Evolutionary conservation across 2,113 vertebrate genomes (phyloP).

Genomic region (Phylloscopus whistleri): DNA sequence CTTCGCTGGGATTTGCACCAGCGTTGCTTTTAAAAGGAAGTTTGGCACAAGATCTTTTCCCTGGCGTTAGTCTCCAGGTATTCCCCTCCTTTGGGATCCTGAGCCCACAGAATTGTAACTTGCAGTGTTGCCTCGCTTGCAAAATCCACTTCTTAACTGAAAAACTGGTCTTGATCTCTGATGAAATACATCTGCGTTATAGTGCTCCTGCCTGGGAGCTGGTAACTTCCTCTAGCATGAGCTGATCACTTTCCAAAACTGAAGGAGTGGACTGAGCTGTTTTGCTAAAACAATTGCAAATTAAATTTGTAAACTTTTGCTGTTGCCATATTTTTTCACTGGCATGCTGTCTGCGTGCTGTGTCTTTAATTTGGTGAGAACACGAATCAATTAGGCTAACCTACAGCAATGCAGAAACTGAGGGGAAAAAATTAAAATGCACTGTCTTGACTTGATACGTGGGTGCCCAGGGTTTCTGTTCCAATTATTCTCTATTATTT

Average conservation of each 20-base stretch:
- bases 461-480: background rate
- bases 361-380: conserved; percentile 43
- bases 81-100: background rate
- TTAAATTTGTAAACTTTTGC: conserved; percentile 68
- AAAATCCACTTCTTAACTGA: conserved; percentile 41
- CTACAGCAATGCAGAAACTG: background rate
- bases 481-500: background rate
- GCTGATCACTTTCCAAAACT: conserved; percentile 69
- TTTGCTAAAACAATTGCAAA: conserved; percentile 73
- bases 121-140: background rate
- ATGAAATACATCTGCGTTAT: background rate
- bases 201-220: conserved; percentile 7
- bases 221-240: conserved; percentile 60
- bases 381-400: conserved; percentile 53
- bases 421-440: background rate
- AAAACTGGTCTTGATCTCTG: conserved; percentile 48
- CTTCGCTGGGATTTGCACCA: rapidly evolving
- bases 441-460: background rate
- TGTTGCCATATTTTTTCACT: conserved; percentile 68
- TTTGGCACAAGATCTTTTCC: background rate
- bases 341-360: conserved; percentile 27
- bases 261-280: conserved; percentile 73
- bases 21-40: background rate
- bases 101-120: background rate
- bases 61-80: background rate